Percentiles rank a stretch among this genome's conserved stretches.
Evolutionary conservation across 2,797 vertebrate genomes (phyloP).

Genomic region (Staurois parvus): DNA sequence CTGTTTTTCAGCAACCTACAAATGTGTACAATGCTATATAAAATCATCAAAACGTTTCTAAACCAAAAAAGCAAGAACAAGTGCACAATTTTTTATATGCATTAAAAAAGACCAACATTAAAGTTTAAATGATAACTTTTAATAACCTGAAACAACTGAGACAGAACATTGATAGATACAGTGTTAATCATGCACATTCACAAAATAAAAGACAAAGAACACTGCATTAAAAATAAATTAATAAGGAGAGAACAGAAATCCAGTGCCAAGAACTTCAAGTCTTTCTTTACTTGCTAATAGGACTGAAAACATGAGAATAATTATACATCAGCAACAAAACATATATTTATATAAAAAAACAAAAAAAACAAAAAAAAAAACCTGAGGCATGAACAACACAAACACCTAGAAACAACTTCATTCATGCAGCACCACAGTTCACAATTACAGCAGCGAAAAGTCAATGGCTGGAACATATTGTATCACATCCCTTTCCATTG

Average conservation of each 20-base stretch:
- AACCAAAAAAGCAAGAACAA: background rate
- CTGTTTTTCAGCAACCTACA: no score
- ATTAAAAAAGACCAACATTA: background rate
- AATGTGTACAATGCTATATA: no score
- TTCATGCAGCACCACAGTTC: conserved; percentile 87
- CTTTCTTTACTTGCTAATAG: conserved; percentile 45
- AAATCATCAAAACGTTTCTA: no score
- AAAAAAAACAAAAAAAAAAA: conserved; percentile 80
- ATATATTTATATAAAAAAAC: conserved; percentile 75
- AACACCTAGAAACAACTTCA: conserved; percentile 75
- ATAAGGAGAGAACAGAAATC: conserved; percentile 68
- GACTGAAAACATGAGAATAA: conserved; percentile 3
- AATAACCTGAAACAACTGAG: conserved; percentile 87
- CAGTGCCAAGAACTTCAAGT: conserved; percentile 80
- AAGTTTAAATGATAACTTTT: conserved; percentile 53
- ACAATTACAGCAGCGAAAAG: conserved; percentile 80
- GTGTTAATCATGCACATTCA: conserved; percentile 96
- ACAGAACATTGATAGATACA: conserved; percentile 93
- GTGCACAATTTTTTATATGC: background rate
- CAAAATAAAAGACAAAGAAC: conserved; percentile 83
- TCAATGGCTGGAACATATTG: conserved; percentile 37
- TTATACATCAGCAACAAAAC: conserved; percentile 5
- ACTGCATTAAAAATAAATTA: conserved; percentile 78
- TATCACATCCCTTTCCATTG: background rate
- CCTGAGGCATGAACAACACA: conserved; percentile 84